These are phyloP conservation scores for Drosophila subquinaria DNA, from an alignment of 2,888 invertebrate species.

Conservation along the genomic window DNA sequence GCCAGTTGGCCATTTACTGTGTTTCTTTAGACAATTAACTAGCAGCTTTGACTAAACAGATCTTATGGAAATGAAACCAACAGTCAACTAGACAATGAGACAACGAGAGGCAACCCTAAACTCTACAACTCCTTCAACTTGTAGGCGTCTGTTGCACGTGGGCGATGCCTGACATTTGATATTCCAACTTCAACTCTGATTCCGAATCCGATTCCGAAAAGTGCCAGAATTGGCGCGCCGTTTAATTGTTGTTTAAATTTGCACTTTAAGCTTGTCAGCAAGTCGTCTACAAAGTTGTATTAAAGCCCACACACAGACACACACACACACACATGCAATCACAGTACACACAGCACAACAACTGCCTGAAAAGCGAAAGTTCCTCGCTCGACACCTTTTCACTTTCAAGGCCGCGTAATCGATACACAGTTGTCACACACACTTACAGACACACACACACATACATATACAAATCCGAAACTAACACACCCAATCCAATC, in stretches of 20 bases:
- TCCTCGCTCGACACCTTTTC: constrained; percentile 82
- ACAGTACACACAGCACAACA: not conserved
- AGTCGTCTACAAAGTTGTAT: constrained; percentile 22
- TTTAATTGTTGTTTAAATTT: constrained; percentile 64
- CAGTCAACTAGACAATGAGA: constrained; percentile 2
- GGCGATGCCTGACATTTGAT: constrained; percentile 69
- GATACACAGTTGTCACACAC: constrained; percentile 59
- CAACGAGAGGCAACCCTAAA: not conserved
- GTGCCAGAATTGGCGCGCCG: constrained; percentile 63
- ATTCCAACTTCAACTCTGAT: constrained; percentile 31
- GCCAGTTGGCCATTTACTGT: constrained; percentile 28
- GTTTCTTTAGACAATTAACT: constrained; percentile 60
- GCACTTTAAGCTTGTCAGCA: constrained; percentile 49
- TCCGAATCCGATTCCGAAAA: constrained; percentile 36
- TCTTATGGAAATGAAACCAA: constrained; percentile 63
- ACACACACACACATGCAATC: constrained; percentile 8
- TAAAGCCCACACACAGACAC: constrained; percentile 17
- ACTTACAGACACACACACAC: constrained; percentile 29
- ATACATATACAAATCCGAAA: constrained; percentile 40
- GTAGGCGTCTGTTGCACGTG: constrained; percentile 42
- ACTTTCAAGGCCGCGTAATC: constrained; percentile 83
- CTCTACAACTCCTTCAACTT: constrained; percentile 16
- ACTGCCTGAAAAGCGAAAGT: constrained; percentile 58
- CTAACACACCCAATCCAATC: constrained; percentile 55
- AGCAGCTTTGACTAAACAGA: constrained; percentile 47